Evolutionary conservation across 2,113 vertebrate species (phyloP).

Genomic region (Coregonus clupeaformis): DNA sequence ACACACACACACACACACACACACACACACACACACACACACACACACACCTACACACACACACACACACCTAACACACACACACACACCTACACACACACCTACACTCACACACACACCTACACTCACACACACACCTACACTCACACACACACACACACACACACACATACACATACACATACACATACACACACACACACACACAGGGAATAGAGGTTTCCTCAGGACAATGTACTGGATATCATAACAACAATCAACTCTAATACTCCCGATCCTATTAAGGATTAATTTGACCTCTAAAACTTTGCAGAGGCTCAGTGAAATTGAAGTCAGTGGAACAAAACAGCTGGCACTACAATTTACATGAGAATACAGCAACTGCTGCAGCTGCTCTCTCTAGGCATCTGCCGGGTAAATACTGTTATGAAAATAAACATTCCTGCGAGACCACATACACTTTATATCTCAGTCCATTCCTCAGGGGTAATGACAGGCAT

Average conservation of each 20-base stretch:
- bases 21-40: neutral
- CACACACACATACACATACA: neutral
- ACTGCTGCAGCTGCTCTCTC: conserved; percentile 40
- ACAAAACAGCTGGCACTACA: conserved; percentile 49
- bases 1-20: too few species aligned
- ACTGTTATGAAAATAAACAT: conserved; percentile 47
- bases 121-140: neutral
- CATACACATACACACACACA: too few species aligned
- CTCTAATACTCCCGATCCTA: too few species aligned
- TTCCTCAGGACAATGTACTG: too few species aligned
- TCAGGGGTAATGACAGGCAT: conserved; percentile 28
- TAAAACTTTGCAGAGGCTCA: neutral
- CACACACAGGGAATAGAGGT: too few species aligned
- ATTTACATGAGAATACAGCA: conserved; percentile 33
- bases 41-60: too few species aligned
- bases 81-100: neutral
- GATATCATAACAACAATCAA: too few species aligned
- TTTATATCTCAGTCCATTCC: conserved; percentile 25
- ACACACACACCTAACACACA: too few species aligned
- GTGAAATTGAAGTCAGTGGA: conserved; percentile 19
- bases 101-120: too few species aligned
- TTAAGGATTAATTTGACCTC: conserved; percentile 4
- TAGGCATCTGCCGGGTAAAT: conserved; percentile 41
- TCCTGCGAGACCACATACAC: conserved; percentile 10
- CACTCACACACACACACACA: neutral